Evolutionary conservation across 2,888 invertebrate species (phyloP), one percentile per base, ranked within the genome.

Genomic region (Gisinianus flammeolus): DNA sequence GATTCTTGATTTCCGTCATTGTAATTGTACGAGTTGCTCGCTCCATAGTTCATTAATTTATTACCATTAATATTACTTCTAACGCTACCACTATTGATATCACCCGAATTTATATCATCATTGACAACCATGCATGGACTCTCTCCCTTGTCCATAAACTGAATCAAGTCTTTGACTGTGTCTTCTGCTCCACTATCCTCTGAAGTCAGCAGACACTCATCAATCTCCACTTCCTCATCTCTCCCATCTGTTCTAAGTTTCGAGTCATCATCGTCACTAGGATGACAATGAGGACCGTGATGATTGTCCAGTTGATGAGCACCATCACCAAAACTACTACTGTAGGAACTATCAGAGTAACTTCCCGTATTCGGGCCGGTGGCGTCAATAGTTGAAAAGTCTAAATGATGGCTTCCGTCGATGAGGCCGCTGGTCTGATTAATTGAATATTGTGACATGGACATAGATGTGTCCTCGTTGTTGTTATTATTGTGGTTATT

Each of bases 391-490:
- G 54, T 54, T 24, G 71, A 67, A 67, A 71, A 69, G 24, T 74
- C 54, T 62, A 58, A 52, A 62, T 62, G 70, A 35, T 68, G 71
- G 22, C 31, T 56, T 24, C 33, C 71, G 24, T 71, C 79, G n/a
- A 74, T 74, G 26, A 75, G 67, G 22, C 67, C 74, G 69, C 76
- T 68, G 16, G 76, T 66, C 54, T 80, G 75, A 67, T 72, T 80
- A 19, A 80, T 73, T 19, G 80, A 80, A 77, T 79, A 79, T 74
- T 79, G 79, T n/a, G 79, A 79, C 26, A 77, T 69, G 30, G 77
- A 77, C 62, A 79, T 75, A 22, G 77, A 75, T 35, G 74, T 52
- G 22, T 66, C 74, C 64, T 74, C 73, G 31, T 26, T 71, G 19
- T 67, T 26, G 52, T 71, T 35, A 28, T 24, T 33, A n/a, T n/a